Evolutionary conservation across 2,797 vertebrate species (phyloP).

Genomic region (Esox masquinongy): DNA sequence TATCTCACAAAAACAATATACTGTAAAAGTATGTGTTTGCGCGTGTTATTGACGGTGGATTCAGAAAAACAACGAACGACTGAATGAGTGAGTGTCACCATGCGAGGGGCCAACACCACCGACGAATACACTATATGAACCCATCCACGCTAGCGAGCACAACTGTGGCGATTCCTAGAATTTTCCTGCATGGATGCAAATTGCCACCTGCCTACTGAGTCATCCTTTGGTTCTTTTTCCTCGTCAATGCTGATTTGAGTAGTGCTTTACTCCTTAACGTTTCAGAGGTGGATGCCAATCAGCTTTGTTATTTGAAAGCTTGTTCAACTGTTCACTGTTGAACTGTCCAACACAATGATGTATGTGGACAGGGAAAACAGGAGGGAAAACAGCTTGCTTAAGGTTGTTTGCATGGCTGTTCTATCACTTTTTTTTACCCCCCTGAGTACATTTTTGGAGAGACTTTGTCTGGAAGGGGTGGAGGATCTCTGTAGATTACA

Average conservation of each 20-base stretch:
- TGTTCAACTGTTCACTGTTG: neutral
- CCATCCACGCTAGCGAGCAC: neutral
- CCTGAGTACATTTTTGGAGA: neutral
- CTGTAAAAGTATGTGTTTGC: constrained; percentile 12
- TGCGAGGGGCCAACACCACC: neutral
- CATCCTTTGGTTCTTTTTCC: neutral
- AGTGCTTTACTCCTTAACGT: neutral
- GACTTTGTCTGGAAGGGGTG: neutral
- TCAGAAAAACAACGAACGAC: neutral
- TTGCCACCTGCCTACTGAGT: neutral
- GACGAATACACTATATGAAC: neutral
- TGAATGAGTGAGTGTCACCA: neutral
- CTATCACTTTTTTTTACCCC: neutral
- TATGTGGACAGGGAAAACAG: neutral
- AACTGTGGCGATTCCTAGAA: neutral
- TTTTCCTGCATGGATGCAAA: neutral
- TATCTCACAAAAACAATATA: constrained; percentile 20
- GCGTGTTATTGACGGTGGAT: neutral
- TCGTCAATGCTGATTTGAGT: neutral
- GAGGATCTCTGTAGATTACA: neutral
- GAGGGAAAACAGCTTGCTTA: neutral
- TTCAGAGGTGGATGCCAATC: neutral
- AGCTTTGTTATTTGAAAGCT: neutral
- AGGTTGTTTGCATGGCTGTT: neutral
- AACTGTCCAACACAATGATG: neutral